Percentiles rank a stretch among this genome's conserved stretches.
Evolutionary conservation across 1,140 invertebrate species (phyloP).

Genomic region (Drosophila micromelanica): DNA sequence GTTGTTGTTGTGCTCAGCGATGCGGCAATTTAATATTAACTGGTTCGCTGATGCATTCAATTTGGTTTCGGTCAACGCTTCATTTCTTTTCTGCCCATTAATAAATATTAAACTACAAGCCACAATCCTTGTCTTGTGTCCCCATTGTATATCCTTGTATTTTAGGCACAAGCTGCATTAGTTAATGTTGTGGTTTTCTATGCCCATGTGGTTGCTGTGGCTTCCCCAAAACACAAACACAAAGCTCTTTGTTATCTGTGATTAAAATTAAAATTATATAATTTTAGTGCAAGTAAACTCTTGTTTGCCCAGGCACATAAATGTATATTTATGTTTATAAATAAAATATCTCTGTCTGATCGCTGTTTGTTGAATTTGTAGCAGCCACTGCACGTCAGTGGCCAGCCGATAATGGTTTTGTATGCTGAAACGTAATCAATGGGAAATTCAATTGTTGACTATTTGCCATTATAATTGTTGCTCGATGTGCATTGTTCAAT

Average conservation of each 20-base stretch:
- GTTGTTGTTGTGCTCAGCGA: conserved; percentile 56
- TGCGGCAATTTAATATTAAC: conserved; percentile 79
- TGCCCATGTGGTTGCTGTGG: conserved; percentile 51
- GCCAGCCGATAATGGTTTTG: conserved; percentile 37
- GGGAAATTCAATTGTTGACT: conserved; percentile 65
- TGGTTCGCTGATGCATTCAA: conserved; percentile 77
- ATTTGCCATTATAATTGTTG: conserved; percentile 62
- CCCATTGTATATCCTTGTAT: conserved; percentile 24
- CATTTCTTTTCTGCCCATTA: conserved; percentile 52
- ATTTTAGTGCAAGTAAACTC: background rate
- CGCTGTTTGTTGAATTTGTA: background rate
- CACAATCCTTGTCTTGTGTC: conserved; percentile 30
- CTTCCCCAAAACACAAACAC: conserved; percentile 12
- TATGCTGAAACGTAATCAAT: conserved; percentile 59
- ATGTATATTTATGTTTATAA: background rate
- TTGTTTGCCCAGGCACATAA: background rate
- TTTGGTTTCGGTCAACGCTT: conserved; percentile 44
- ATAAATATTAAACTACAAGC: conserved; percentile 66
- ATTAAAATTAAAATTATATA: conserved; percentile 25
- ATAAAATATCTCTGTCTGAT: background rate
- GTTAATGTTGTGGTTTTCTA: conserved; percentile 47
- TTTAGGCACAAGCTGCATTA: conserved; percentile 53
- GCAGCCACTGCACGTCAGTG: conserved; percentile 16
- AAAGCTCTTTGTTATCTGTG: conserved; percentile 14
- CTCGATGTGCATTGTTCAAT: conserved; percentile 38